phyloP scores from a whole-genome alignment of 2,797 vertebrate species.

The Gorsachius magnificus region DNA sequence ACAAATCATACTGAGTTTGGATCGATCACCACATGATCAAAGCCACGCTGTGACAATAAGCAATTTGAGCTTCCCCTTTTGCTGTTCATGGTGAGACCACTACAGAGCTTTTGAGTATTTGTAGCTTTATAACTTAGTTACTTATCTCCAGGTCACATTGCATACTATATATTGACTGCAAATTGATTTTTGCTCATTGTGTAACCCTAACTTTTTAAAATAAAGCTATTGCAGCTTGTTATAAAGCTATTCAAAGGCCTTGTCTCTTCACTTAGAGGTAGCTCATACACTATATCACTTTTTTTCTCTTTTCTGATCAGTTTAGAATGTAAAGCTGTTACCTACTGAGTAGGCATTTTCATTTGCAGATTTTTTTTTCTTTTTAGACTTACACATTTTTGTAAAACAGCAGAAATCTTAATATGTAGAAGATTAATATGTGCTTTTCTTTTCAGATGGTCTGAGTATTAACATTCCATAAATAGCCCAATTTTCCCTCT shows the following conservation, averaged over 20 bases:
- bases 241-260: not conserved
- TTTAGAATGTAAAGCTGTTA: not conserved
- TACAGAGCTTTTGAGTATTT: not conserved
- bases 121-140: not conserved
- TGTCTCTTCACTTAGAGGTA: not conserved
- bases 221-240: not conserved
- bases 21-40: not conserved
- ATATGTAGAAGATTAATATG: not conserved
- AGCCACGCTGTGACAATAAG: not conserved
- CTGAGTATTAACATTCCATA: slow-evolving; percentile 34
- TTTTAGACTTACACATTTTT: not conserved
- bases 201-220: not conserved
- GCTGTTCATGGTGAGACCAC: not conserved
- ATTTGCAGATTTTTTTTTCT: not conserved
- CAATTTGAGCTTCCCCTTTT: not conserved
- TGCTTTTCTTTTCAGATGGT: slow-evolving; percentile 4
- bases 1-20: not conserved
- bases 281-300: not conserved
- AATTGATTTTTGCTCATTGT: not conserved
- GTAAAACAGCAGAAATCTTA: not conserved
- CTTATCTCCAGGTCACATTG: not conserved
- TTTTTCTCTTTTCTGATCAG: not conserved
- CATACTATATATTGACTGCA: not conserved
- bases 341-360: not conserved
- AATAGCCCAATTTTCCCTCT: slow-evolving; percentile 41